These are phyloP conservation scores for Hystrix brachyura DNA, from an alignment of 2,113 vertebrate genomes.

Conservation along the genomic window DNA sequence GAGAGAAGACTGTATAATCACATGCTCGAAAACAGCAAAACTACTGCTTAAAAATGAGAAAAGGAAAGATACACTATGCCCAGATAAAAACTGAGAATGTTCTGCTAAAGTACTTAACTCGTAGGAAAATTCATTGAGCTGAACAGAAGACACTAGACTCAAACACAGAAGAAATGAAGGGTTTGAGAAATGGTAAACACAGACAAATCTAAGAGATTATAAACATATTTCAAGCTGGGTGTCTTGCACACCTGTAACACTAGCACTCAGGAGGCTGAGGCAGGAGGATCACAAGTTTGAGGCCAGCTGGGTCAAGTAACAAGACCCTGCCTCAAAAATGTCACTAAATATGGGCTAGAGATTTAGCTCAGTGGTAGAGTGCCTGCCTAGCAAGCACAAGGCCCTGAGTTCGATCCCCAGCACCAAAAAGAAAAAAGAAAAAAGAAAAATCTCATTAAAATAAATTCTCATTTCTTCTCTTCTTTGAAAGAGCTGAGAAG, in stretches of 20 bases:
- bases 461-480: constrained; percentile 8
- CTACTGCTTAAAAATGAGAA: constrained; percentile 25
- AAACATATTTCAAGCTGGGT: not conserved
- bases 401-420: too few relatives aligned
- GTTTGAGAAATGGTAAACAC: constrained; percentile 32
- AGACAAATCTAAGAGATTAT: not conserved
- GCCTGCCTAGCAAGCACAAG: too few relatives aligned
- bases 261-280: not conserved
- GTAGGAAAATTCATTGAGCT: constrained; percentile 10
- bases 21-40: constrained; percentile 41
- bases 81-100: not conserved
- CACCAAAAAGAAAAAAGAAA: too few relatives aligned
- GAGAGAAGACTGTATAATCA: not conserved
- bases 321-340: not conserved
- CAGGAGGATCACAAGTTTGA: not conserved
- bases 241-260: not conserved
- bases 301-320: not conserved
- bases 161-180: constrained; percentile 31
- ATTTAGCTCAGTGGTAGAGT: too few relatives aligned
- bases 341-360: not conserved
- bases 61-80: not conserved
- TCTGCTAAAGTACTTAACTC: not conserved
- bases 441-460: not conserved
- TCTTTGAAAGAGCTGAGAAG: constrained; percentile 35
- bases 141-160: constrained; percentile 35